These are phyloP conservation scores for Brachyalestes nurse DNA, from an alignment of 2,797 vertebrate species.

Conservation along the genomic window DNA sequence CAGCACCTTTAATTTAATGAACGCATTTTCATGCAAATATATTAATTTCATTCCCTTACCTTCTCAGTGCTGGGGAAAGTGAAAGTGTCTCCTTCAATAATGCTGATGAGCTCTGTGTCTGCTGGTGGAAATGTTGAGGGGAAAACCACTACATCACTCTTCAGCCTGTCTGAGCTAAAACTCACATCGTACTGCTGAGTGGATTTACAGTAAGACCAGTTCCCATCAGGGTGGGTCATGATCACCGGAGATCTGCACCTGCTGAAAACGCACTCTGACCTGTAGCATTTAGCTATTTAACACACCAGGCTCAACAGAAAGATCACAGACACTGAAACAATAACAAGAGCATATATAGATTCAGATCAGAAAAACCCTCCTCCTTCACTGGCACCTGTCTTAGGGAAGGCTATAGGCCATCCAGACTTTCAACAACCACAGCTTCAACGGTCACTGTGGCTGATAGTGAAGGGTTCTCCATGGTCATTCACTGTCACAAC, in stretches of 20 bases:
- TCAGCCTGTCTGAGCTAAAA: conserved; percentile 50
- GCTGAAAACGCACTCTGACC: conserved; percentile 48
- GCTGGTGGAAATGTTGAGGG: conserved; percentile 30
- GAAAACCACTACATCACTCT: conserved; percentile 48
- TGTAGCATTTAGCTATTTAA: conserved; percentile 54
- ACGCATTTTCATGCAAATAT: conserved; percentile 17
- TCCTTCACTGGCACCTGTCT: conserved; percentile 26
- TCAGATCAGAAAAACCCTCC: conserved; percentile 42
- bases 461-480: conserved; percentile 78
- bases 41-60: conserved; percentile 37
- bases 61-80: conserved; percentile 48
- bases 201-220: conserved; percentile 55
- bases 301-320: conserved; percentile 54
- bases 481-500: conserved; percentile 81
- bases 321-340: conserved; percentile 49
- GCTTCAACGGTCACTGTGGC: conserved; percentile 68
- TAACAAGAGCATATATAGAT: conserved; percentile 45
- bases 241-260: conserved; percentile 14
- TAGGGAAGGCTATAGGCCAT: background rate
- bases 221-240: conserved; percentile 37
- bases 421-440: conserved; percentile 72
- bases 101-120: conserved; percentile 49
- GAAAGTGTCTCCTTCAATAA: conserved; percentile 52
- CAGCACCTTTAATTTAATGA: conserved; percentile 26
- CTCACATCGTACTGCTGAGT: conserved; percentile 57